Conservation (phyloP, 2,113 vertebrate species). For the Rhizomys pruinosus region DNA sequence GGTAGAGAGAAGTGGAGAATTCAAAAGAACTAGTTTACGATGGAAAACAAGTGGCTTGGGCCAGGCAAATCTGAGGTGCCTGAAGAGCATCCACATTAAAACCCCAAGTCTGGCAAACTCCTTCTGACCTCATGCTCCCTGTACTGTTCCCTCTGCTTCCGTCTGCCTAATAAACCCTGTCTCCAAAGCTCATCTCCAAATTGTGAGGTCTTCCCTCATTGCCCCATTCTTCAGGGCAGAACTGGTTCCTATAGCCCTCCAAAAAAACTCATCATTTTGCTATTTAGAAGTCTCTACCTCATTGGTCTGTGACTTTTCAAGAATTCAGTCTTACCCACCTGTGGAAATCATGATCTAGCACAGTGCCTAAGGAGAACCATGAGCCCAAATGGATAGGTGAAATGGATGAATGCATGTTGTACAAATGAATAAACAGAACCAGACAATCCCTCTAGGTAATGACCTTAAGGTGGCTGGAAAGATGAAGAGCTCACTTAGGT, state of each 20-base stretch:
- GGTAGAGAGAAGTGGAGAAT: no score
- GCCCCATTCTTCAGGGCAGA: neutral
- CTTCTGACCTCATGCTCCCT: neutral
- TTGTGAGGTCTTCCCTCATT: no score
- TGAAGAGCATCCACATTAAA: neutral
- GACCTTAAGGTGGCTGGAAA: neutral
- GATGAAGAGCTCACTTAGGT: no score
- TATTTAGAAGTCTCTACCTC: neutral
- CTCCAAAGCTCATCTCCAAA: neutral
- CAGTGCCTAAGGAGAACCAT: neutral
- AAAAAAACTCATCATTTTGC: neutral
- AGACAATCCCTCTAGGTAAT: neutral
- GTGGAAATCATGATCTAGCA: neutral
- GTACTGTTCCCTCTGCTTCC: neutral
- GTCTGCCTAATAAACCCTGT: neutral
- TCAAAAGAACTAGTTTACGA: no score
- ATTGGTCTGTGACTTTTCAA: neutral
- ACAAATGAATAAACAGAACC: neutral
- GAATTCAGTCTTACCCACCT: neutral
- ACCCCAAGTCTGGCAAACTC: no score
- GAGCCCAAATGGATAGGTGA: neutral
- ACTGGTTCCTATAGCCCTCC: neutral
- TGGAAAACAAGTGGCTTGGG: neutral
- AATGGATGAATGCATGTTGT: rapidly evolving
- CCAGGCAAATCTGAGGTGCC: neutral